Evolutionary conservation across 1,140 invertebrate genomes (phyloP).

Genomic region (Drosophila rufa): DNA sequence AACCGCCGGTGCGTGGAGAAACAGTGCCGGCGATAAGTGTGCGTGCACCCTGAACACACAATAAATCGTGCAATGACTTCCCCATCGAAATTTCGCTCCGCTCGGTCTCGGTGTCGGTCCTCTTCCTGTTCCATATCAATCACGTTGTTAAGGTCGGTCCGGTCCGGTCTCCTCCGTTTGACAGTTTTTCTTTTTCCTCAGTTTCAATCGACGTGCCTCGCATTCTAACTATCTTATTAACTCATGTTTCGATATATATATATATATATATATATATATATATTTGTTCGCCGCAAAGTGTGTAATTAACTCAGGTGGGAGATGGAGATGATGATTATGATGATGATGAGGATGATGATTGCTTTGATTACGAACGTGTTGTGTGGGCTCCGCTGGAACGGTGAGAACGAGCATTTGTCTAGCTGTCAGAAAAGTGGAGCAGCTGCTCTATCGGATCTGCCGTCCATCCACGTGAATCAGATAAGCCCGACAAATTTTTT

Average conservation of each 20-base stretch:
- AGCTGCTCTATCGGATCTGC: constrained; percentile 7
- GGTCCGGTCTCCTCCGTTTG: constrained; percentile 36
- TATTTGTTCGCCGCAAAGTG: constrained; percentile 18
- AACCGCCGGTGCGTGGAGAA: neutral
- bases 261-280: constrained; percentile 1
- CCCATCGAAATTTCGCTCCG: constrained; percentile 39
- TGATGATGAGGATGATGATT: constrained; percentile 10
- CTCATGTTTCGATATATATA: constrained; percentile 9
- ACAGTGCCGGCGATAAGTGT: constrained; percentile 53
- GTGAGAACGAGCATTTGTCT: constrained; percentile 43
- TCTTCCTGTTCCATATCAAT: constrained; percentile 78
- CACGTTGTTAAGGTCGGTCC: constrained; percentile 55
- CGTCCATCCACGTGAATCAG: constrained; percentile 42
- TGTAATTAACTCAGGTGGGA: constrained; percentile 42
- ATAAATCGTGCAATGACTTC: constrained; percentile 64
- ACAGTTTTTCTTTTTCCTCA: constrained; percentile 66
- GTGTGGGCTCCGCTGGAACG: constrained; percentile 26
- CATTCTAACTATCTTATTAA: constrained; percentile 57
- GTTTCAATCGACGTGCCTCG: constrained; percentile 58
- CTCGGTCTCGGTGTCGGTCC: neutral
- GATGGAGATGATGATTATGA: constrained; percentile 18
- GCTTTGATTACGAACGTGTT: constrained; percentile 29
- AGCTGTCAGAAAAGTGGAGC: constrained; percentile 49
- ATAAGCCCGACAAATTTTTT: constrained; percentile 26
- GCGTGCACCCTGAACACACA: constrained; percentile 41